Evolutionary conservation across 1,140 invertebrate genomes (phyloP).

Genomic region (Lordiphosa collinella): DNA sequence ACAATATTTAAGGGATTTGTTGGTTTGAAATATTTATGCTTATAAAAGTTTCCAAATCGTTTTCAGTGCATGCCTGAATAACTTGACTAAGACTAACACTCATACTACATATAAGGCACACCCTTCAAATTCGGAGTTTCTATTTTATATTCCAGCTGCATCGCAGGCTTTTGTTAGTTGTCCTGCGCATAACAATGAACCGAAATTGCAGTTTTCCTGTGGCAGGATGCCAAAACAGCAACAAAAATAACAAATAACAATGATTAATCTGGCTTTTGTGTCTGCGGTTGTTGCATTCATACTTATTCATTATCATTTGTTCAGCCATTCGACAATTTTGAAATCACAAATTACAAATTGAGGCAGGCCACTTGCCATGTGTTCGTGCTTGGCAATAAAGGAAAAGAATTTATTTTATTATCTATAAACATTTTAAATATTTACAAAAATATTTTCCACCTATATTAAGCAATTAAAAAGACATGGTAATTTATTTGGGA

Average conservation of each 20-base stretch:
- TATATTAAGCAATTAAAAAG: slow-evolving; percentile 36
- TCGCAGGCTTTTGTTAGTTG: slow-evolving; percentile 23
- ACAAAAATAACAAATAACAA: slow-evolving; percentile 22
- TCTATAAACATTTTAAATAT: background rate
- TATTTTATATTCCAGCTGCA: slow-evolving; percentile 23
- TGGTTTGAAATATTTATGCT: no score
- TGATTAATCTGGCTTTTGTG: slow-evolving; percentile 65
- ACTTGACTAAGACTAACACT: no score
- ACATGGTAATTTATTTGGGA: slow-evolving; percentile 16
- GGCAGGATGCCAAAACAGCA: slow-evolving; percentile 22
- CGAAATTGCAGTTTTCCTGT: slow-evolving; percentile 45
- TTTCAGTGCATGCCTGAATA: no score
- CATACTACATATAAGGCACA: background rate
- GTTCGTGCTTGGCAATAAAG: no score
- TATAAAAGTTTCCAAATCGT: no score
- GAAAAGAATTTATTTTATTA: no score
- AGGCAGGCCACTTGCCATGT: no score
- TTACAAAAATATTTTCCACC: slow-evolving; percentile 5
- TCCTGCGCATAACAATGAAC: slow-evolving; percentile 14
- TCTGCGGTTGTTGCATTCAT: slow-evolving; percentile 4
- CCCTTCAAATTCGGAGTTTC: slow-evolving; percentile 5
- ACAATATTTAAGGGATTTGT: no score
- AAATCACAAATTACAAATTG: no score
- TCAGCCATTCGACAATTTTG: background rate
- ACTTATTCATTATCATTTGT: background rate